Evolutionary conservation across 2,888 invertebrate genomes (phyloP).

Genomic region (Diploptera punctata): DNA sequence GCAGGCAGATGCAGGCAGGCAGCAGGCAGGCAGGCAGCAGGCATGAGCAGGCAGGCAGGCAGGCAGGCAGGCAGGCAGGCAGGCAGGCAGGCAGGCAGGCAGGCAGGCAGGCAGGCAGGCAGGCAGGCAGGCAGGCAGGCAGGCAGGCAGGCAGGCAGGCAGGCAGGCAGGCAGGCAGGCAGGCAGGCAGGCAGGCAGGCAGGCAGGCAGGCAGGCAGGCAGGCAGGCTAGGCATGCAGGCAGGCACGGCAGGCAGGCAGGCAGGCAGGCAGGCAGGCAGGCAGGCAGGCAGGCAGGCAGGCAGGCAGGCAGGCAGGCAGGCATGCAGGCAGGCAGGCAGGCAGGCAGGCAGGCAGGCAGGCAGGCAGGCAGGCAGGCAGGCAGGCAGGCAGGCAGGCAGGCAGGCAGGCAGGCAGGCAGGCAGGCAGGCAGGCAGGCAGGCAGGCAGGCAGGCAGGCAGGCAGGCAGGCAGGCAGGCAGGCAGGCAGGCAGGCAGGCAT

Average conservation of each 20-base stretch:
- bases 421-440: slow-evolving; percentile 13
- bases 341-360: slow-evolving; percentile 13
- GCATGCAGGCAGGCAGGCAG: slow-evolving; percentile 10
- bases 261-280: slow-evolving; percentile 13
- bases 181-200: slow-evolving; percentile 13
- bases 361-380: slow-evolving; percentile 13
- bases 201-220: slow-evolving; percentile 13
- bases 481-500: slow-evolving; percentile 10
- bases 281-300: slow-evolving; percentile 12
- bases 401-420: slow-evolving; percentile 13
- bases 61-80: slow-evolving; percentile 13
- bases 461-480: slow-evolving; percentile 13
- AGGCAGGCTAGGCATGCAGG: too few species aligned
- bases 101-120: slow-evolving; percentile 13
- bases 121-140: slow-evolving; percentile 13
- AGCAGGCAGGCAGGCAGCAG: slow-evolving; percentile 6
- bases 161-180: slow-evolving; percentile 13
- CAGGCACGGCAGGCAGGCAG: slow-evolving; percentile 13
- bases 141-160: slow-evolving; percentile 13
- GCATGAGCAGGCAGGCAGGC: slow-evolving; percentile 13
- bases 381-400: slow-evolving; percentile 13
- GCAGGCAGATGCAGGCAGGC: slow-evolving; percentile 1
- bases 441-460: slow-evolving; percentile 13
- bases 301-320: slow-evolving; percentile 13
- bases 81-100: slow-evolving; percentile 13